phyloP scores from a whole-genome alignment of 1,140 invertebrate genomes.

The Aphaenogaster rudis region DNA sequence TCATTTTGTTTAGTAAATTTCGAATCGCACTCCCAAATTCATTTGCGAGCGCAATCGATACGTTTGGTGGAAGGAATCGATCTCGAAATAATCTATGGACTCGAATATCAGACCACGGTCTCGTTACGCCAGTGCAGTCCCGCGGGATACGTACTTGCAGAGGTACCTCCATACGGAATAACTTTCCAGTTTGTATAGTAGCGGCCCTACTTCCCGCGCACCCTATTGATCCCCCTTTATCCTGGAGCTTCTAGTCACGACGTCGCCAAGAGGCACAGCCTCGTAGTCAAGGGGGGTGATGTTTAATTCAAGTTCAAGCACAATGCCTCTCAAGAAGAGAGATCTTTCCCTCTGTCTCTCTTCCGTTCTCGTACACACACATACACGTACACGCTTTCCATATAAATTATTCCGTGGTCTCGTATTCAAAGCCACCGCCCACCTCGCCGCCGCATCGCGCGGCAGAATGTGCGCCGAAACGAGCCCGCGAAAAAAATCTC shows the following conservation, averaged over 20 bases:
- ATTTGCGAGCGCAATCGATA: conserved; percentile 11
- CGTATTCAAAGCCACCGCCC: conserved; percentile 67
- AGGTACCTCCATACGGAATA: conserved; percentile 65
- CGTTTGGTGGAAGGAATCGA: not conserved
- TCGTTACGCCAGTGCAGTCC: conserved; percentile 69
- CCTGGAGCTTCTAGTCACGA: conserved; percentile 76
- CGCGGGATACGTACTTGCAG: conserved; percentile 67
- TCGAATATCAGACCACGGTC: conserved; percentile 54
- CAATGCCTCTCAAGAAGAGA: conserved; percentile 77
- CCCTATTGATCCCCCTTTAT: conserved; percentile 76
- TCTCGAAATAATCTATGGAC: conserved; percentile 6
- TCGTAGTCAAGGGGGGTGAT: conserved; percentile 74
- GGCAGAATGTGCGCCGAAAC: conserved; percentile 69
- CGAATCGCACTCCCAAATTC: not conserved
- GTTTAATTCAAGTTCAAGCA: conserved; percentile 79
- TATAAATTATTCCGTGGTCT: conserved; percentile 77
- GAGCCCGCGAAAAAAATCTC: conserved; percentile 73
- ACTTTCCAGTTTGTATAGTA: conserved; percentile 76
- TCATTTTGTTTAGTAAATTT: conserved; percentile 13
- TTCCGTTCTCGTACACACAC: not conserved
- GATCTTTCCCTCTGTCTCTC: conserved; percentile 43
- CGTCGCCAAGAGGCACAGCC: conserved; percentile 77
- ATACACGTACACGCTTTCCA: conserved; percentile 53
- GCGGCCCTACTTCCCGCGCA: conserved; percentile 71
- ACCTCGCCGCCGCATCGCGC: conserved; percentile 23